These are phyloP conservation scores for Stegodyphus dumicola DNA, from an alignment of 1,140 invertebrate genomes.

Conservation along the genomic window DNA sequence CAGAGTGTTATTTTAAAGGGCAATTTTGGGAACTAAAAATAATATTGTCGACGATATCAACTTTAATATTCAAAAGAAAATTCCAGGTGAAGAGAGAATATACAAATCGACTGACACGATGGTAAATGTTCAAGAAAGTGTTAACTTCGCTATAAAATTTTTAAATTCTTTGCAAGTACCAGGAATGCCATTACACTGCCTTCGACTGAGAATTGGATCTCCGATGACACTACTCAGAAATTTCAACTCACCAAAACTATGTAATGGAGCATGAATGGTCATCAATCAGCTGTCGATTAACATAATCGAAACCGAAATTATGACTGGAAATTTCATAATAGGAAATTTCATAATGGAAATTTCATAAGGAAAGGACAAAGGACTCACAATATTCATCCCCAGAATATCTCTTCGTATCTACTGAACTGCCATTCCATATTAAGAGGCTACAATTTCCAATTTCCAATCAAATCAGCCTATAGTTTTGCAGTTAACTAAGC, in stretches of 20 bases:
- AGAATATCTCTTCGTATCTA: conserved; percentile 49
- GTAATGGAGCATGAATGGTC: not conserved
- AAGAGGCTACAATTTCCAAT: conserved; percentile 60
- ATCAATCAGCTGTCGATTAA: not conserved
- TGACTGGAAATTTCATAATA: not conserved
- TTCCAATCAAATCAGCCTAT: conserved; percentile 39
- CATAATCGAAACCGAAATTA: not conserved
- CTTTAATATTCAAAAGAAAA: too few relatives aligned
- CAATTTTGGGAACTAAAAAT: conserved; percentile 7
- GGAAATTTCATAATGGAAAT: too few relatives aligned
- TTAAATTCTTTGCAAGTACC: not conserved
- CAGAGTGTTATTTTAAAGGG: not conserved
- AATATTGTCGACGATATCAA: too few relatives aligned
- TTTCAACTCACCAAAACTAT: not conserved
- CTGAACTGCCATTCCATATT: conserved; percentile 38
- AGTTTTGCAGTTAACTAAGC: conserved; percentile 62
- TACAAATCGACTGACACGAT: too few relatives aligned
- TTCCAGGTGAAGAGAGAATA: too few relatives aligned
- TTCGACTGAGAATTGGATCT: not conserved
- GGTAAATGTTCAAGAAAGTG: conserved; percentile 16
- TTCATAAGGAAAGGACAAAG: too few relatives aligned
- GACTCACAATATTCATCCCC: conserved; percentile 57
- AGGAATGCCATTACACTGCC: not conserved
- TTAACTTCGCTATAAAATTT: not conserved
- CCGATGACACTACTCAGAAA: conserved; percentile 1